A percentile compares a stretch with the other conserved stretches of the same genome.
phyloP scores from a whole-genome alignment of 2,797 vertebrate genomes.

The Cynopterus sphinx region DNA sequence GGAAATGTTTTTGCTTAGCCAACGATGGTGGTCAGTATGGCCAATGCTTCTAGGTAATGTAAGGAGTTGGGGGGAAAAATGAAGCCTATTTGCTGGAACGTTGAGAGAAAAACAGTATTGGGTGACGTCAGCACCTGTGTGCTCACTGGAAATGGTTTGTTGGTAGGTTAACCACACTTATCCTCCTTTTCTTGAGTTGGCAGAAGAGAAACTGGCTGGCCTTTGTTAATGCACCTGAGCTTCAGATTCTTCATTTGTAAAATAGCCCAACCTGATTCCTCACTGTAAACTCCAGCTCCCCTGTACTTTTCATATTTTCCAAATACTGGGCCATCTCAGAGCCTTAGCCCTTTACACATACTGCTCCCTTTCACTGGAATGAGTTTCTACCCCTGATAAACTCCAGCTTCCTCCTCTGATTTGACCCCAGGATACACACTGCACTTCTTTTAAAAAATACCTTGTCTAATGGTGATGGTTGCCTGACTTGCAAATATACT shows the following conservation, averaged over 20 bases:
- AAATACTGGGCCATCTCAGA: not conserved
- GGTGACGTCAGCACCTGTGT: not conserved
- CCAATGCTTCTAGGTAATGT: not conserved
- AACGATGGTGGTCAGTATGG: not conserved
- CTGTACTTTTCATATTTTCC: not conserved
- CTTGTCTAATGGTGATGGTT: not conserved
- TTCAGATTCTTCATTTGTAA: slow-evolving; percentile 1
- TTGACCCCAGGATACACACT: not conserved
- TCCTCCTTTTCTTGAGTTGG: not conserved
- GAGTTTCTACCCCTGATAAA: not conserved
- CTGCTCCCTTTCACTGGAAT: slow-evolving; percentile 12
- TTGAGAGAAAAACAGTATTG: not conserved
- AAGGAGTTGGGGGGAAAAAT: not conserved
- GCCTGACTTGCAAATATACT: not conserved
- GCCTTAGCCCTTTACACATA: not conserved
- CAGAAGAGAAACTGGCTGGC: not conserved
- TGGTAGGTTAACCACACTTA: not conserved
- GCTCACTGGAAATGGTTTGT: not conserved
- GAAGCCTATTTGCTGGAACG: not conserved
- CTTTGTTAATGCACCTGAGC: not conserved
- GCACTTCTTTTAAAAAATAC: not conserved
- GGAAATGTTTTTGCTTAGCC: not conserved
- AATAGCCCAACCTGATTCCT: not conserved
- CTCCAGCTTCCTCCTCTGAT: not conserved
- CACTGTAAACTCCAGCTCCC: not conserved